A percentile compares a stretch with the other conserved stretches of the same genome.
These are phyloP conservation scores for Acanthopagrus latus DNA, from an alignment of 2,797 vertebrate genomes.

Conservation along the genomic window DNA sequence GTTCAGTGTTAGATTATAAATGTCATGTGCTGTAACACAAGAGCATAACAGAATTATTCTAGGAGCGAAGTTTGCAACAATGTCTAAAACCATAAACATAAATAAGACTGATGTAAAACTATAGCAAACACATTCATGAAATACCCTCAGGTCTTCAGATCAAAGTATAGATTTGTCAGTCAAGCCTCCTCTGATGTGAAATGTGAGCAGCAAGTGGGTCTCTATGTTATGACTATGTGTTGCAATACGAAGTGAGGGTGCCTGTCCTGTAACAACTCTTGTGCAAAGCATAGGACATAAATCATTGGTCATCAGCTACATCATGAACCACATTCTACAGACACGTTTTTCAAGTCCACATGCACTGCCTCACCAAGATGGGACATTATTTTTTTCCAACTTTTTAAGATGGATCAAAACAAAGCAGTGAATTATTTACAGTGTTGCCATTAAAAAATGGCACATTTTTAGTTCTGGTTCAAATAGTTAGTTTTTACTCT, in stretches of 20 bases:
- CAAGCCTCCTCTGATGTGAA: slow-evolving; percentile 53
- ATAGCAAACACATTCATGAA: not conserved
- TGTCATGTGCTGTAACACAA: not conserved
- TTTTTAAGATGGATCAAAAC: slow-evolving; percentile 11
- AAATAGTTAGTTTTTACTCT: slow-evolving; percentile 3
- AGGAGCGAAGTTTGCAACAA: not conserved
- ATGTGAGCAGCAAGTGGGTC: slow-evolving; percentile 58
- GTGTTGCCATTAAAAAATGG: not conserved
- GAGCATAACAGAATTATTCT: not conserved
- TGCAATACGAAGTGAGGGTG: slow-evolving; percentile 62
- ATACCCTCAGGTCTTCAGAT: not conserved
- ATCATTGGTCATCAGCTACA: slow-evolving; percentile 40
- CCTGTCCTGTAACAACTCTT: slow-evolving; percentile 39
- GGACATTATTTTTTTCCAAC: slow-evolving; percentile 14
- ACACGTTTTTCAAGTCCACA: slow-evolving; percentile 53
- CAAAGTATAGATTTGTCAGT: slow-evolving; percentile 1
- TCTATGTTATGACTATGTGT: slow-evolving; percentile 68
- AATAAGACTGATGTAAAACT: not conserved
- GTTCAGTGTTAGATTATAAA: not conserved
- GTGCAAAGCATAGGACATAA: slow-evolving; percentile 43
- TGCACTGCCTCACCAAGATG: slow-evolving; percentile 20
- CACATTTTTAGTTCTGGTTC: not conserved
- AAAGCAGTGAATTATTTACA: slow-evolving; percentile 13
- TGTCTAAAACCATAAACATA: not conserved
- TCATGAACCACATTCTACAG: slow-evolving; percentile 34